A percentile compares a stretch with the other conserved stretches of the same genome.
phyloP scores from a whole-genome alignment of 1,140 invertebrate genomes.

The Anastatus disparis region DNA sequence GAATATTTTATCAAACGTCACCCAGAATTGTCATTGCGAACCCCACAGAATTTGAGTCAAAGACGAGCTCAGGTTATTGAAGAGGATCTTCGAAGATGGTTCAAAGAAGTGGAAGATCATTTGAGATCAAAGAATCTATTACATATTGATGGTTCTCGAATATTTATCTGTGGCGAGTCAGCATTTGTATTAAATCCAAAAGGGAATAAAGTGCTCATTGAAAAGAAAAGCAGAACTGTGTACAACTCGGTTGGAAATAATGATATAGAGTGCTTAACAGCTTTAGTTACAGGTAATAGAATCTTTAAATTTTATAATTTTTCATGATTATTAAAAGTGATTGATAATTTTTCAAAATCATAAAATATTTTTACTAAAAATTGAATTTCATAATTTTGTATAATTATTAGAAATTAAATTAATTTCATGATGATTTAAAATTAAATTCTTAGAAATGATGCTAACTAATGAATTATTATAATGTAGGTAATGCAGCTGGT shows the following conservation, averaged over 20 bases:
- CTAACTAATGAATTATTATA: neutral
- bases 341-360: no score
- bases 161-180: slow-evolving; percentile 56
- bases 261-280: no score
- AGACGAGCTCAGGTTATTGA: slow-evolving; percentile 47
- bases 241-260: no score
- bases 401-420: no score
- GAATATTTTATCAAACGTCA: slow-evolving; percentile 49
- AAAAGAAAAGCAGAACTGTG: slow-evolving; percentile 51
- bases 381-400: slow-evolving; percentile 48
- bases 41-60: slow-evolving; percentile 49
- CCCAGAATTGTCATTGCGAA: slow-evolving; percentile 46
- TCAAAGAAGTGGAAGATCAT: slow-evolving; percentile 45
- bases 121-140: slow-evolving; percentile 36
- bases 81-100: slow-evolving; percentile 43
- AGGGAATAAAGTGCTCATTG: slow-evolving; percentile 47
- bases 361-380: slow-evolving; percentile 46
- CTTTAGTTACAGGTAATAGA: no score
- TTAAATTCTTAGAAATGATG: neutral
- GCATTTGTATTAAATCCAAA: no score
- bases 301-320: no score
- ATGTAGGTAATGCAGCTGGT: no score
- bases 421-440: neutral
- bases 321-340: no score
- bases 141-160: slow-evolving; percentile 43